Evolutionary conservation across 2,888 invertebrate species (phyloP), one percentile per base, ranked within the genome.

Genomic region (Crocallis elinguaria): DNA sequence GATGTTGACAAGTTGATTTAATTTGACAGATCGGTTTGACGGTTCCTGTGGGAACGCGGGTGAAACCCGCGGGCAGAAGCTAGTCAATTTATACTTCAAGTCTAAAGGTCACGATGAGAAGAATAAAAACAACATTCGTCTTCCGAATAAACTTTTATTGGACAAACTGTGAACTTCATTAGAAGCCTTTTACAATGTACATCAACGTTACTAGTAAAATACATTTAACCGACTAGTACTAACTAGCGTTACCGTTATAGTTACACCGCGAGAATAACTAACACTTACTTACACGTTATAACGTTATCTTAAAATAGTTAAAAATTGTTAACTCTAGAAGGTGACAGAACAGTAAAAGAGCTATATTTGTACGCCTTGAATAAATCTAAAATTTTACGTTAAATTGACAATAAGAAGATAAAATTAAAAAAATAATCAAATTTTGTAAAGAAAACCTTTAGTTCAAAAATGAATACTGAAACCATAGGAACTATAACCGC

Each of bases 101-200:
- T 1, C n/a, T 11, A 3, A 11, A 12, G 11, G 29, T n/a, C 1
- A 13, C 7, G n/a, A 25, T 7, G 8, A 6, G 11, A 8, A 14
- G 13, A 58, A 79, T 73, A 75, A 55, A 89, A 88, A 88, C 79
- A 57, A 75, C 57, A 32, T 69, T 78, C 76, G 79, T 84, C 85
- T 81, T 88, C 83, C 79, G 87, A 85, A 86, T 87, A 87, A 87
- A 84, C 77, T 80, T 88, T 88, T 89, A 89, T 87, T 90, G 86
- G 89, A 87, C 86, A 87, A 86, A 85, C 78, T 58, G 74, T 77
- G 73, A 77, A 77, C 76, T 75, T 74, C 76, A 69, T 66, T 64
- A 68, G 82, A 81, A 82, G 84, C 80, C 77, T 64, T 63, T 69
- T 78, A 80, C 75, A 82, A 77, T 81, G 77, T 86, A 89, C 87